Conservation (phyloP, 2,797 vertebrate species). For the Carapus acus region DNA sequence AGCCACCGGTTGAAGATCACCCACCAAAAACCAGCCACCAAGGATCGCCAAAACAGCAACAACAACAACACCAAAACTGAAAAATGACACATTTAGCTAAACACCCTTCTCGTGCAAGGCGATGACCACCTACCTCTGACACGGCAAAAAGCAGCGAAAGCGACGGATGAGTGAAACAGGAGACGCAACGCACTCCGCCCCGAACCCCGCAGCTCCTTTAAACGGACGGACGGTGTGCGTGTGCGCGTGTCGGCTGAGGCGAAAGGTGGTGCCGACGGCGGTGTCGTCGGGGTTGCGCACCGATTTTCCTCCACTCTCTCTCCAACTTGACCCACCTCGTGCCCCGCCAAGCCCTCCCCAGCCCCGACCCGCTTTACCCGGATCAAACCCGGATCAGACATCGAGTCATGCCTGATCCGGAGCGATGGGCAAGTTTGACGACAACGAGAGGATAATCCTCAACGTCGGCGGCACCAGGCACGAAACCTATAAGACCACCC, state of each 20-base stretch:
- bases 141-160: not conserved
- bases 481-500: constrained; percentile 90
- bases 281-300: no score
- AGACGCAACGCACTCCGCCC: constrained; percentile 37
- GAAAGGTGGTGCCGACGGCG: no score
- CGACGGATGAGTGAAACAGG: constrained; percentile 36
- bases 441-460: constrained; percentile 96
- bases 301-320: no score
- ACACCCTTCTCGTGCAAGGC: not conserved
- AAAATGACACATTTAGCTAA: no score
- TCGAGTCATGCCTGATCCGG: constrained; percentile 88
- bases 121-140: constrained; percentile 25
- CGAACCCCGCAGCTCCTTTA: constrained; percentile 20
- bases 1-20: constrained; percentile 49
- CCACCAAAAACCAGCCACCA: no score
- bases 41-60: no score
- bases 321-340: no score
- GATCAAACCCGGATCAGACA: no score
- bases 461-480: constrained; percentile 93
- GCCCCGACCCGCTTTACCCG: no score
- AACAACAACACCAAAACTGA: no score
- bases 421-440: constrained; percentile 95
- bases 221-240: constrained; percentile 47
- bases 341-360: no score
- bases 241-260: constrained; percentile 44